These are phyloP conservation scores for Osmerus mordax DNA, from an alignment of 2,113 vertebrate species.

Conservation along the genomic window DNA sequence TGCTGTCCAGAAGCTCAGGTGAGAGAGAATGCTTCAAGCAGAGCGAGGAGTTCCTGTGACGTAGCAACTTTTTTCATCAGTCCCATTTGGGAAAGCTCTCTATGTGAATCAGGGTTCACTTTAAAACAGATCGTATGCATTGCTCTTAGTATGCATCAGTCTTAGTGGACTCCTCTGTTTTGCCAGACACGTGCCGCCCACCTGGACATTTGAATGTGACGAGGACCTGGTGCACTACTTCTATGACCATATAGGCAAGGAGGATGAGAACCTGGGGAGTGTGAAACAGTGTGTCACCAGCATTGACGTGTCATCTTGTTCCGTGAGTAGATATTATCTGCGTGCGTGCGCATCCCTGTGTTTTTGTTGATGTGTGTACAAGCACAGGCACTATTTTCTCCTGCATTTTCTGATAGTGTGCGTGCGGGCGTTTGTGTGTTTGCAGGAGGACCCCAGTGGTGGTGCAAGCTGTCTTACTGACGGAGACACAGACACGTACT, in stretches of 20 bases:
- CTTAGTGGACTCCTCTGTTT: neutral
- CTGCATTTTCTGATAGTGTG: too few relatives aligned
- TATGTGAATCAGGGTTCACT: neutral
- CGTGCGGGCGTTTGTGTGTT: conserved; percentile 24
- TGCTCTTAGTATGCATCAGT: too few relatives aligned
- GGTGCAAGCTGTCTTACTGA: conserved; percentile 86
- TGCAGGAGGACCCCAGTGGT: conserved; percentile 86
- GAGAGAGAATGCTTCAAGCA: conserved; percentile 32
- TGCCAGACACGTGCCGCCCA: conserved; percentile 85
- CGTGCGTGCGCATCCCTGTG: neutral
- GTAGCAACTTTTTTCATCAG: too few relatives aligned
- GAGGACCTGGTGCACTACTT: conserved; percentile 96
- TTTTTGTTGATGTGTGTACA: neutral
- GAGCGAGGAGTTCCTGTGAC: too few relatives aligned
- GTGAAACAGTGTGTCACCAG: conserved; percentile 96
- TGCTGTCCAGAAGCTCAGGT: conserved; percentile 89
- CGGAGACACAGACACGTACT: conserved; percentile 88
- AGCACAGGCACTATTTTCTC: too few relatives aligned
- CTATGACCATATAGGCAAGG: conserved; percentile 91
- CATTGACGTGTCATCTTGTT: conserved; percentile 92
- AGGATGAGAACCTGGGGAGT: conserved; percentile 93
- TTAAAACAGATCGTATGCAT: neutral
- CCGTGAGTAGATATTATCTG: conserved; percentile 64
- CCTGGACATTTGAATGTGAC: conserved; percentile 93
- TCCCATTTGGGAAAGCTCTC: neutral